Evolutionary conservation across 1,140 invertebrate genomes (phyloP), one percentile per base, ranked within the genome.

Genomic region (Penaeus vannamei): DNA sequence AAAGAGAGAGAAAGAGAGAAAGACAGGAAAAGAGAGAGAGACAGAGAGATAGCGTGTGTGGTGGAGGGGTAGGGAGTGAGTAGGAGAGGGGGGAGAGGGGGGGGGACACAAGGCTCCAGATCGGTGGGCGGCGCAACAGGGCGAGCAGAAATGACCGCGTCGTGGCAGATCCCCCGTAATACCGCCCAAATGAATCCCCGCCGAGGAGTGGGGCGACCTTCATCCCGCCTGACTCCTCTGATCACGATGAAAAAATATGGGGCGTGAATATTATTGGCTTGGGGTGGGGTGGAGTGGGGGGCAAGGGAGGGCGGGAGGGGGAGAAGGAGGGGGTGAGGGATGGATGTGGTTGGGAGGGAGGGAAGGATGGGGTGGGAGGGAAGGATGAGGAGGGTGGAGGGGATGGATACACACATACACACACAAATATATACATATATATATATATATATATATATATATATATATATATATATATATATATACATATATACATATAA

Each of bases 231-330:
- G 22, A 84, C 82, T 88, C 53, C 46, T 42, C 77, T 72, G 86
- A 88, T 88, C 86, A 76, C 81, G 81, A 88, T 76, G 86, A 88
- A 88, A 87, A 88, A 88, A 88, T 88, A 88, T 88, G 86, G 86
- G 69, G 86, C 86, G 86, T 88, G 86, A 88, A 88, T 88, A 88
- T 84, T 88, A 84, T 88, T 88, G 86, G 86, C 86, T 64, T 36
- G 29, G 72, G 72, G n/a, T 14, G 59, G 26, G 59, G 46, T 29
- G 46, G 36, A 26, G 22, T 36, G 53, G 23, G 26, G 46, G 22
- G 72, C 5, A 69, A 26, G 17, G 29, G 10, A 20, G 19, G 46
- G 84, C 4, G 46, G 46, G 10, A 42, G 42, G 84, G 29, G 53
- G 29, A 23, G 14, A n/a, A 20, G 64, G 32, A 29, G 23, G 36